These are phyloP conservation scores for Heliconius hortense DNA, from an alignment of 2,888 invertebrate genomes.

Conservation along the genomic window DNA sequence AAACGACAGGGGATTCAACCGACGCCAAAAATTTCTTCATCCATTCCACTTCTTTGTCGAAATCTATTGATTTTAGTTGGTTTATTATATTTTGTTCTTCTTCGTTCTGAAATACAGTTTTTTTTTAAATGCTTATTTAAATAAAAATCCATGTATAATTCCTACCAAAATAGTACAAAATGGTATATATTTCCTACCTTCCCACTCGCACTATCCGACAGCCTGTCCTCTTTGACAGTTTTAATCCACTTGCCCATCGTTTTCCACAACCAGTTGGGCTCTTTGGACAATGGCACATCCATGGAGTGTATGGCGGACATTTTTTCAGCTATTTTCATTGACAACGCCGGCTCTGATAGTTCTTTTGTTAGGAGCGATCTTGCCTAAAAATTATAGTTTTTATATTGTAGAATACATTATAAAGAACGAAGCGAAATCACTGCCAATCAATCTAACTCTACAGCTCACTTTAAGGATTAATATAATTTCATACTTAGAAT, in stretches of 20 bases:
- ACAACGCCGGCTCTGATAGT: constrained; percentile 89
- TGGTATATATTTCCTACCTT: constrained; percentile 53
- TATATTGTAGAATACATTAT: too few relatives aligned
- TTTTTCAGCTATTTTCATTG: constrained; percentile 93
- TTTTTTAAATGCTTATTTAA: neutral
- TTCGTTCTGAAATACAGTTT: constrained; percentile 56
- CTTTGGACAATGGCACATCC: constrained; percentile 97
- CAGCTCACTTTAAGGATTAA: too few relatives aligned
- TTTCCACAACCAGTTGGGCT: constrained; percentile 97
- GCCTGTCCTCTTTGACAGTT: constrained; percentile 70
- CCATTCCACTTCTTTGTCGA: constrained; percentile 87
- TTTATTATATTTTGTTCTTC: constrained; percentile 63
- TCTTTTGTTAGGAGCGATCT: constrained; percentile 92
- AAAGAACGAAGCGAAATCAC: too few relatives aligned
- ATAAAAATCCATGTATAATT: neutral
- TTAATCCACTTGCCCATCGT: constrained; percentile 91
- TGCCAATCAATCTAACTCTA: too few relatives aligned
- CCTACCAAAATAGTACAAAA: neutral
- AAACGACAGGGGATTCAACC: constrained; percentile 90
- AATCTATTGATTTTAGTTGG: constrained; percentile 77
- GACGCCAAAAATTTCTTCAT: constrained; percentile 83
- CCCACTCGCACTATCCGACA: constrained; percentile 46
- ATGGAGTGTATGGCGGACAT: constrained; percentile 96
- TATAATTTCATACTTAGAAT: too few relatives aligned
- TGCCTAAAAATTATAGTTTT: constrained; percentile 83